A percentile compares a stretch with the other conserved stretches of the same genome.
These are phyloP conservation scores for Diphyllodes magnificus DNA, from an alignment of 2,113 vertebrate genomes.

Conservation along the genomic window DNA sequence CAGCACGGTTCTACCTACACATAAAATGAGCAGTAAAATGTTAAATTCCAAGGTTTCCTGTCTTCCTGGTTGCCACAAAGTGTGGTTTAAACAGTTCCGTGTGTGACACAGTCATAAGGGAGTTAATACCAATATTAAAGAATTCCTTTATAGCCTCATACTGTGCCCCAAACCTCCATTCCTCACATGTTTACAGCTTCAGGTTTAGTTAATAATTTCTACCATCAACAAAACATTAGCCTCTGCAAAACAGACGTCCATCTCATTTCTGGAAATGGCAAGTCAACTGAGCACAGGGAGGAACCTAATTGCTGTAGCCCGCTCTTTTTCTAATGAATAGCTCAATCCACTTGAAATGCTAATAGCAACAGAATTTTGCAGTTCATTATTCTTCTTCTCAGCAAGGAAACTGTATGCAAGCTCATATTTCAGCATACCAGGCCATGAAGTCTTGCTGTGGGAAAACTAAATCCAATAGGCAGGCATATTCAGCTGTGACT, in stretches of 20 bases:
- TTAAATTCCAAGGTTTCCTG: background rate
- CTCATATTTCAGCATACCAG: conserved; percentile 29
- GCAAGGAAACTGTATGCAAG: conserved; percentile 34
- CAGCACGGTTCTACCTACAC: background rate
- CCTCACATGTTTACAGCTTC: background rate
- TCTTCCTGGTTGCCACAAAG: background rate
- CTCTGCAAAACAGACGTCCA: background rate
- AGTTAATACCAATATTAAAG: background rate
- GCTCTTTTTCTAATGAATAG: conserved; percentile 39
- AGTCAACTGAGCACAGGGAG: background rate
- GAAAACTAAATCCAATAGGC: conserved; percentile 50
- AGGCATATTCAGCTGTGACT: conserved; percentile 46
- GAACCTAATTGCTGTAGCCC: conserved; percentile 39
- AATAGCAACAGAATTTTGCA: conserved; percentile 52
- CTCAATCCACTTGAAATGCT: conserved; percentile 58
- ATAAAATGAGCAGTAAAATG: background rate
- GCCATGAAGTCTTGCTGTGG: conserved; percentile 50
- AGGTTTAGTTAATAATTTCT: conserved; percentile 27
- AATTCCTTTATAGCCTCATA: background rate
- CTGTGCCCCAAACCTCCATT: background rate
- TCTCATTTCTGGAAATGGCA: conserved; percentile 31
- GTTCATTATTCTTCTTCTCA: conserved; percentile 58
- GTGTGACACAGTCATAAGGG: background rate
- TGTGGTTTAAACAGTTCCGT: background rate
- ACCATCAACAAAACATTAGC: conserved; percentile 8